Evolutionary conservation across 2,888 invertebrate species (phyloP).

Genomic region (Lottia gigantea): DNA sequence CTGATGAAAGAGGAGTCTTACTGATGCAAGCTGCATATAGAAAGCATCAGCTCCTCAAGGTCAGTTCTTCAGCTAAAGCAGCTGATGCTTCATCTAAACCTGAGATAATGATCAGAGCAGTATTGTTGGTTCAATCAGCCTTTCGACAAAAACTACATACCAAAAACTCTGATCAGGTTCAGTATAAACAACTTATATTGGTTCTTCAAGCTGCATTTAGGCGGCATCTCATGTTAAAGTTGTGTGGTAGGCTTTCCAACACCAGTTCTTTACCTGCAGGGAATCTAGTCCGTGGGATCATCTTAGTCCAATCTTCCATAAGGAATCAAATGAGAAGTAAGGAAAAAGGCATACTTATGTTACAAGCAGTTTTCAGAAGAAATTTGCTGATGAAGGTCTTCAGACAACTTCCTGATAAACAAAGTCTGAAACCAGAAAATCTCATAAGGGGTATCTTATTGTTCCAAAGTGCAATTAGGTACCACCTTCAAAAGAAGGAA

Average conservation of each 20-base stretch:
- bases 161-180: too few relatives aligned
- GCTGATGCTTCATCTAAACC: neutral
- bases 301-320: neutral
- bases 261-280: neutral
- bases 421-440: neutral
- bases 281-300: neutral
- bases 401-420: neutral
- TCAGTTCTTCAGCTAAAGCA: neutral
- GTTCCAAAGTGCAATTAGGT: neutral
- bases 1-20: neutral
- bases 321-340: neutral
- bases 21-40: neutral
- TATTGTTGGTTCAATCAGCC: neutral
- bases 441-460: neutral
- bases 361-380: neutral
- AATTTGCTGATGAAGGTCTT: neutral
- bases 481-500: neutral
- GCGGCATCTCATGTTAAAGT: neutral
- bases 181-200: neutral
- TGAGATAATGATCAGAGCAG: neutral
- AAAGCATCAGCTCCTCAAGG: neutral
- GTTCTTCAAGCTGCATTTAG: neutral
- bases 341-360: neutral
- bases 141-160: neutral
- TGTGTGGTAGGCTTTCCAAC: neutral